A percentile compares a stretch with the other conserved stretches of the same genome.
Conservation (phyloP, 2,888 invertebrate species). For the Hydroisotoma schaefferi region DNA sequence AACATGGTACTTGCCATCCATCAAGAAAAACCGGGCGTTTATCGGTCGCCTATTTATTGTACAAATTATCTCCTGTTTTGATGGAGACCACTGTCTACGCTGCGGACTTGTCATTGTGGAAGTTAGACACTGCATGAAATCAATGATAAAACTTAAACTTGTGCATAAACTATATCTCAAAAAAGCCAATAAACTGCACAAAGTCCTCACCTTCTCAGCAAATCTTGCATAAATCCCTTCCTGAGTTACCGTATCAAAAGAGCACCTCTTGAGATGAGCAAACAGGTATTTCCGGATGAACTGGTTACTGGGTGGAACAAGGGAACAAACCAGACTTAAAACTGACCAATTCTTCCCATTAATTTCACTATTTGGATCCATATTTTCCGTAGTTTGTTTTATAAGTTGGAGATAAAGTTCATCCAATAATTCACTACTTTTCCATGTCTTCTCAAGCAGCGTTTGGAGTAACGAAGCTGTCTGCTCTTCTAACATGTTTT, state of each 20-base stretch:
- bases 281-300: constrained; percentile 80
- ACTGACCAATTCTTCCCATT: constrained; percentile 90
- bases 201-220: constrained; percentile 67
- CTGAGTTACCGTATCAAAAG: constrained; percentile 76
- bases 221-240: constrained; percentile 92
- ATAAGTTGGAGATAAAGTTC: constrained; percentile 52
- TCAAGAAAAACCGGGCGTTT: constrained; percentile 83
- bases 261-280: constrained; percentile 82
- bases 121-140: constrained; percentile 67
- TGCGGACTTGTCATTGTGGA: constrained; percentile 59
- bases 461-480: constrained; percentile 83
- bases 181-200: too few species aligned
- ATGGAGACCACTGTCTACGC: constrained; percentile 82
- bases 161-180: too few species aligned
- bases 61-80: constrained; percentile 85
- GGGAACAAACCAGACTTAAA: constrained; percentile 72
- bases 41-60: constrained; percentile 86
- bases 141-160: too few species aligned
- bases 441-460: constrained; percentile 84
- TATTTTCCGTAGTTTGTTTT: constrained; percentile 8
- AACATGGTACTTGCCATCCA: constrained; percentile 92
- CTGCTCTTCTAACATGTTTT: constrained; percentile 68
- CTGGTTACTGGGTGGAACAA: constrained; percentile 77
- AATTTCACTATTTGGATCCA: constrained; percentile 81
- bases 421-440: constrained; percentile 62